phyloP scores from a whole-genome alignment of 2,888 invertebrate genomes.

The Leptothorax acervorum region DNA sequence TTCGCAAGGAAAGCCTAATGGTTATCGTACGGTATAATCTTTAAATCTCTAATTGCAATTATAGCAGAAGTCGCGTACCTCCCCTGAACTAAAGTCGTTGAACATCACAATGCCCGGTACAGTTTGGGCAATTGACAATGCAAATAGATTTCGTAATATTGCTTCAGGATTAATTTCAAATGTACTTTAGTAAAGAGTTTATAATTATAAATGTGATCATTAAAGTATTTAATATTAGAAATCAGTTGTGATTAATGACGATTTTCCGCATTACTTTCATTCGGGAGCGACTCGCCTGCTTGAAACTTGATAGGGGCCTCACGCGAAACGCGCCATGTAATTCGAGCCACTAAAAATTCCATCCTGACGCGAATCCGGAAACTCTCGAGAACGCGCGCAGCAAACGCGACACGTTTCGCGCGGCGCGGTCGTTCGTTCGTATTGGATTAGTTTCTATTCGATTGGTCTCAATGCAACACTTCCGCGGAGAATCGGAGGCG shows the following conservation, averaged over 20 bases:
- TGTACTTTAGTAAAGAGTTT: background rate
- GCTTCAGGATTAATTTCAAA: background rate
- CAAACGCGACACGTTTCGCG: constrained; percentile 12
- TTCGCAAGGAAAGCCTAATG: constrained; percentile 50
- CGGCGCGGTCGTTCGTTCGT: constrained; percentile 54
- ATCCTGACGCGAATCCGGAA: constrained; percentile 50
- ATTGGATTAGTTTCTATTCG: constrained; percentile 74
- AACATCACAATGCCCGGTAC: background rate
- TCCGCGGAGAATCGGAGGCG: constrained; percentile 67
- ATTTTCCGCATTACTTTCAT: background rate
- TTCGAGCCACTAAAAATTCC: constrained; percentile 34
- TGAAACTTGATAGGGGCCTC: background rate
- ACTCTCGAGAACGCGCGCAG: constrained; percentile 44
- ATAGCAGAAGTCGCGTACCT: constrained; percentile 28
- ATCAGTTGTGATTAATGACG: background rate
- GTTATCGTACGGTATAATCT: constrained; percentile 35
- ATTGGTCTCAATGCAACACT: constrained; percentile 74
- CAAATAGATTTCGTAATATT: background rate
- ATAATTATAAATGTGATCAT: background rate
- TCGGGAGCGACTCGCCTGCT: background rate
- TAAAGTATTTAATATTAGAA: background rate
- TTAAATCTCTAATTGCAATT: constrained; percentile 48
- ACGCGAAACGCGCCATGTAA: background rate
- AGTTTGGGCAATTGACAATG: background rate
- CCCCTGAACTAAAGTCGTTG: background rate